These are phyloP conservation scores for Bothrops jararaca DNA, from an alignment of 2,113 vertebrate species.

Conservation along the genomic window DNA sequence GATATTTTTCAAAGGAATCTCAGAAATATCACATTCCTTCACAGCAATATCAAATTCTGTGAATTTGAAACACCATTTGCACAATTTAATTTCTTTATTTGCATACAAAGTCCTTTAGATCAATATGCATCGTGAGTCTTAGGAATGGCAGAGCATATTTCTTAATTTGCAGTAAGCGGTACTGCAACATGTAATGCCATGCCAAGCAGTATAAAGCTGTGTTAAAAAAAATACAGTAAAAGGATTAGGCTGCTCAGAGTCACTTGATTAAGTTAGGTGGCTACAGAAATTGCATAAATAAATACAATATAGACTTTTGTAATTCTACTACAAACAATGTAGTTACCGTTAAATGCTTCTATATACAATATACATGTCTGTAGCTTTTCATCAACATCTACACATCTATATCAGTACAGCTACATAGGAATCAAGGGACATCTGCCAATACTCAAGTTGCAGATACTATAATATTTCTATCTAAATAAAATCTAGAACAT, in stretches of 20 bases:
- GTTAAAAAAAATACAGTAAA: slow-evolving; percentile 25
- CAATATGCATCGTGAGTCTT: slow-evolving; percentile 28
- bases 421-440: slow-evolving; percentile 48
- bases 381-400: background rate
- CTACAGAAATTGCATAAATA: background rate
- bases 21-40: slow-evolving; percentile 33
- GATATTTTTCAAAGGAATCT: slow-evolving; percentile 29
- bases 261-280: background rate
- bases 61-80: slow-evolving; percentile 32
- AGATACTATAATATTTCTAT: slow-evolving; percentile 48
- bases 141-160: slow-evolving; percentile 26
- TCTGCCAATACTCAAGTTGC: slow-evolving; percentile 34
- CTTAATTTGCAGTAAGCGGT: slow-evolving; percentile 15
- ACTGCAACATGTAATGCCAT: background rate
- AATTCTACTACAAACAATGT: background rate
- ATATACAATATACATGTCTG: background rate
- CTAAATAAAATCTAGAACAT: slow-evolving; percentile 56
- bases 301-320: slow-evolving; percentile 22
- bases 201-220: background rate
- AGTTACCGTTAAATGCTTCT: background rate
- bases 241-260: background rate
- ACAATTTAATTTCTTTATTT: slow-evolving; percentile 42
- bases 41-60: slow-evolving; percentile 32
- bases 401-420: background rate
- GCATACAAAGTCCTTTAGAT: slow-evolving; percentile 33